Evolutionary conservation across 2,113 vertebrate species (phyloP).

Genomic region (Zosterops hypoxanthus): DNA sequence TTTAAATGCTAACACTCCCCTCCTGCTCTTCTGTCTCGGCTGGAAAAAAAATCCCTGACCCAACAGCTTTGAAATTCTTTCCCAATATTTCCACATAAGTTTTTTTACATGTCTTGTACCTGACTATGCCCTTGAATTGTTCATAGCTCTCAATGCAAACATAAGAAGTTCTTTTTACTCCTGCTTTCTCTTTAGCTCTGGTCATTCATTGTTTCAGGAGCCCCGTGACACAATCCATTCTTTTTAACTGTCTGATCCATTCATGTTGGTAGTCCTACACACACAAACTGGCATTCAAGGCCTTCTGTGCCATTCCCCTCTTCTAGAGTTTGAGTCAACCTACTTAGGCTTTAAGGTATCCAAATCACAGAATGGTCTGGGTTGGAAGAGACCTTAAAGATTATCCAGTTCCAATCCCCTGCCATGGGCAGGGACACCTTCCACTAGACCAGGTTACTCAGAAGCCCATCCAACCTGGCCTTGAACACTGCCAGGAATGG

Average conservation of each 20-base stretch:
- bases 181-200: neutral
- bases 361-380: neutral
- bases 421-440: neutral
- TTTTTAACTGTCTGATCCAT: neutral
- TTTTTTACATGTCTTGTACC: neutral
- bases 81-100: neutral
- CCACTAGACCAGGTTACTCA: rapidly evolving
- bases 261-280: neutral
- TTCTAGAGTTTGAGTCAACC: neutral
- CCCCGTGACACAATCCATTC: neutral
- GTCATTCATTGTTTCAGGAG: neutral
- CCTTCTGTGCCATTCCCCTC: neutral
- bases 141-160: neutral
- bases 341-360: neutral
- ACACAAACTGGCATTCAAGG: neutral
- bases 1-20: neutral
- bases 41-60: neutral
- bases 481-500: neutral
- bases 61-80: neutral
- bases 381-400: neutral
- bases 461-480: rapidly evolving
- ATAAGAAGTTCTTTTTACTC: neutral
- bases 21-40: rapidly evolving
- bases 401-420: neutral
- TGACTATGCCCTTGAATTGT: neutral